Percentiles rank a stretch among this genome's conserved stretches.
phyloP scores from a whole-genome alignment of 2,888 invertebrate genomes.

The Sericinus montela region DNA sequence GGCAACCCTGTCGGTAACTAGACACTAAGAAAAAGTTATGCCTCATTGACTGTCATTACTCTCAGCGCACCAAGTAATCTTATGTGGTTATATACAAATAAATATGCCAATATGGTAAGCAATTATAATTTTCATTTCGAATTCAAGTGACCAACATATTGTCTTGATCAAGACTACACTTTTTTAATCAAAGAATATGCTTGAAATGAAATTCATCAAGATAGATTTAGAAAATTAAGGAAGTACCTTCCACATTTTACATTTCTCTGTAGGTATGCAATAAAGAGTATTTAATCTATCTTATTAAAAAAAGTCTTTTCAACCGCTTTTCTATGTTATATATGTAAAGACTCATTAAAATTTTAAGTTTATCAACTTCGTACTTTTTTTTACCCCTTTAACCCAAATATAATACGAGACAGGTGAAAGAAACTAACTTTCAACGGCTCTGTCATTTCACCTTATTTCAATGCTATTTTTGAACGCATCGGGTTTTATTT shows the following conservation, averaged over 20 bases:
- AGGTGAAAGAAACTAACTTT: conserved; percentile 60
- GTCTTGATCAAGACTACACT: too few relatives aligned
- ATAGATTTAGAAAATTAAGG: too few relatives aligned
- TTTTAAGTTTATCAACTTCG: too few relatives aligned
- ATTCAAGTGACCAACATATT: background rate
- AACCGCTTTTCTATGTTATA: too few relatives aligned
- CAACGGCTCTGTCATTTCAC: conserved; percentile 57
- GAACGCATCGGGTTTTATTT: conserved; percentile 50
- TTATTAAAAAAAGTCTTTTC: too few relatives aligned
- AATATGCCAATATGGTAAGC: conserved; percentile 12
- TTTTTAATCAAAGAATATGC: too few relatives aligned
- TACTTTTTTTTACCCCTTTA: too few relatives aligned
- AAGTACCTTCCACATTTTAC: too few relatives aligned
- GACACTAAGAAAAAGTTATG: conserved; percentile 27
- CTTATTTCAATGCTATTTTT: conserved; percentile 53
- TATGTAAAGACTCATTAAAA: too few relatives aligned
- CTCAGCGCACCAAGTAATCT: conserved; percentile 20
- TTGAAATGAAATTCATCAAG: too few relatives aligned
- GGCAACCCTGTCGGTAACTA: conserved; percentile 26
- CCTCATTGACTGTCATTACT: conserved; percentile 28
- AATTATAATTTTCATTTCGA: conserved; percentile 20
- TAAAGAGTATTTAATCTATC: too few relatives aligned
- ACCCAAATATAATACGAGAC: conserved; percentile 25
- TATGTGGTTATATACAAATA: conserved; percentile 16
- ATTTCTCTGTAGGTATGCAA: too few relatives aligned